phyloP scores from a whole-genome alignment of 2,797 vertebrate species.

The Lutjanus campechanus region DNA sequence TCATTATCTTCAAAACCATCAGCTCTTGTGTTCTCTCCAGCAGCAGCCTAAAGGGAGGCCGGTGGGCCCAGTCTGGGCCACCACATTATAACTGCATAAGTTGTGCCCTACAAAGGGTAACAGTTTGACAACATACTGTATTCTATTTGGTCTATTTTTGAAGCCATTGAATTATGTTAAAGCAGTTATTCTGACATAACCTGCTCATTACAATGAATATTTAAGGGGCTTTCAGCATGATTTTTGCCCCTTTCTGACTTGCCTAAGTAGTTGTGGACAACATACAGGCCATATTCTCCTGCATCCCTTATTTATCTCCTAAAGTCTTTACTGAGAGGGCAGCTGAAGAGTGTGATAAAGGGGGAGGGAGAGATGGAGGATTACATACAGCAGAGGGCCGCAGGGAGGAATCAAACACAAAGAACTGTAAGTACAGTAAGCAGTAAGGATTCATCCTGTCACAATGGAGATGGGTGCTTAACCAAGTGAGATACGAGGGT shows the following conservation, averaged over 20 bases:
- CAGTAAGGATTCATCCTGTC: too few relatives aligned
- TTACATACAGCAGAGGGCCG: too few relatives aligned
- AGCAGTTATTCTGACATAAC: slow-evolving; percentile 8
- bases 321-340: neutral
- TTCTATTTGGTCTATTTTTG: slow-evolving; percentile 41
- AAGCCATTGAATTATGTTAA: slow-evolving; percentile 19
- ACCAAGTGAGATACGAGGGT: too few relatives aligned
- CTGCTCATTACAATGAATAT: slow-evolving; percentile 11
- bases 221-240: neutral
- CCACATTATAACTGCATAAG: slow-evolving; percentile 47
- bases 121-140: slow-evolving; percentile 36
- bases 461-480: too few relatives aligned
- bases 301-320: neutral
- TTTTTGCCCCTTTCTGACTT: neutral
- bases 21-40: slow-evolving; percentile 39
- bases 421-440: too few relatives aligned
- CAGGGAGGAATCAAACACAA: too few relatives aligned
- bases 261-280: neutral
- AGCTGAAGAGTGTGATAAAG: too few relatives aligned
- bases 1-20: slow-evolving; percentile 40
- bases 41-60: slow-evolving; percentile 55
- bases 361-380: too few relatives aligned
- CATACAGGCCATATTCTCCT: neutral
- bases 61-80: slow-evolving; percentile 48
- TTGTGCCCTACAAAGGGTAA: slow-evolving; percentile 27